Conservation (phyloP, 2,113 vertebrate genomes). For the Vidua chalybeata region DNA sequence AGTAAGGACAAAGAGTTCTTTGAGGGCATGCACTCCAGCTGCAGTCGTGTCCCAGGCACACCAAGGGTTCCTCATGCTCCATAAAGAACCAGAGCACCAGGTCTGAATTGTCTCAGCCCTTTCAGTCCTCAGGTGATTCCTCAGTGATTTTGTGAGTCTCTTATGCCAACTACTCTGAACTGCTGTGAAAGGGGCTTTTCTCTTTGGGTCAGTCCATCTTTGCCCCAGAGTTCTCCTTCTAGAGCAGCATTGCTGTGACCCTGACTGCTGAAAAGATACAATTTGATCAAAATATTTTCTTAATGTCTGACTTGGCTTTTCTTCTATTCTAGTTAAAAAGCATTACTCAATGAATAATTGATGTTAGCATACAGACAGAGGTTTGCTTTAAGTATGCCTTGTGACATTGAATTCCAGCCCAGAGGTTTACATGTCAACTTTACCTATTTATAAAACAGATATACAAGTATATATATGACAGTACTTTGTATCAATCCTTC, state of each 20-base stretch:
- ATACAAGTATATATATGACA: background rate
- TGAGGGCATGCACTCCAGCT: background rate
- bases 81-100: background rate
- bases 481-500: background rate
- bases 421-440: background rate
- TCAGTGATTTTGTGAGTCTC: background rate
- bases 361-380: background rate
- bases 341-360: background rate
- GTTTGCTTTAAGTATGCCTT: background rate
- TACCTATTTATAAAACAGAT: background rate
- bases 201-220: background rate
- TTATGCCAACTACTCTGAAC: background rate
- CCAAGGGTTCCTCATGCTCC: background rate
- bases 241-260: background rate
- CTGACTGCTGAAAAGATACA: background rate
- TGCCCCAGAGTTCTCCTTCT: background rate
- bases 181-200: background rate
- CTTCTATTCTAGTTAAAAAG: background rate
- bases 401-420: background rate
- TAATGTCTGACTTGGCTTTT: background rate
- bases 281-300: background rate
- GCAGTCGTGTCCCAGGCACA: background rate
- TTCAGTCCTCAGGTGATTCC: background rate
- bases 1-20: background rate
- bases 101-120: background rate